phyloP scores from a whole-genome alignment of 2,113 vertebrate genomes.

The Uria lomvia region DNA sequence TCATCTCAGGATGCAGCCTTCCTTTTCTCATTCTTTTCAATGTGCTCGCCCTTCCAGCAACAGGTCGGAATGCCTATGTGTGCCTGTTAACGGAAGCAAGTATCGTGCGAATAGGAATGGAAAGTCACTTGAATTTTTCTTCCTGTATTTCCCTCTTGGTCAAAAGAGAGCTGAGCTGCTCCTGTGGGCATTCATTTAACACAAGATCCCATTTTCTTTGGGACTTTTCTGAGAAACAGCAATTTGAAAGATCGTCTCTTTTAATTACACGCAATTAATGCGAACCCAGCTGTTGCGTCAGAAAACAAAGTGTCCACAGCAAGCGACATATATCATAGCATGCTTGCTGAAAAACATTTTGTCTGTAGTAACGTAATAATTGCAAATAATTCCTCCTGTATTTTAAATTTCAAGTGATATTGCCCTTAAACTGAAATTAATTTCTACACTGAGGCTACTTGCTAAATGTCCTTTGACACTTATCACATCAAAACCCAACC shows the following conservation, averaged over 20 bases:
- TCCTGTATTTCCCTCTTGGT: not conserved
- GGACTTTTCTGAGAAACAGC: not conserved
- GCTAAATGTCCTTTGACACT: not conserved
- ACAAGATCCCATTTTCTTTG: not conserved
- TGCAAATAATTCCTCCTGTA: not conserved
- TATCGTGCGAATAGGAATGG: not conserved
- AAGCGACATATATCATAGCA: not conserved
- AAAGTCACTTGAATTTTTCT: not conserved
- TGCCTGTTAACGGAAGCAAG: not conserved
- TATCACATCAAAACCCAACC: not conserved
- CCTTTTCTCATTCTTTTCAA: not conserved
- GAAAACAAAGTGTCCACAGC: not conserved
- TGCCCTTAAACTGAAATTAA: not conserved
- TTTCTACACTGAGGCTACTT: not conserved
- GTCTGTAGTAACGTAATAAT: not conserved
- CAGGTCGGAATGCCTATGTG: rapidly evolving
- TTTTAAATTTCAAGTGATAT: not conserved
- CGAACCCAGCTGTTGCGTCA: not conserved
- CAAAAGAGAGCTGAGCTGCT: not conserved
- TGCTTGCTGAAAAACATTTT: not conserved
- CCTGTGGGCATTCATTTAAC: not conserved
- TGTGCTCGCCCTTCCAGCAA: not conserved
- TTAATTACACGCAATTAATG: not conserved
- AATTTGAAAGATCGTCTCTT: not conserved
- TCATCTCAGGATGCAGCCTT: not conserved